Percentiles rank a stretch among this genome's conserved stretches.
phyloP scores from a whole-genome alignment of 2,113 vertebrate genomes.

The Geothlypis trichas region DNA sequence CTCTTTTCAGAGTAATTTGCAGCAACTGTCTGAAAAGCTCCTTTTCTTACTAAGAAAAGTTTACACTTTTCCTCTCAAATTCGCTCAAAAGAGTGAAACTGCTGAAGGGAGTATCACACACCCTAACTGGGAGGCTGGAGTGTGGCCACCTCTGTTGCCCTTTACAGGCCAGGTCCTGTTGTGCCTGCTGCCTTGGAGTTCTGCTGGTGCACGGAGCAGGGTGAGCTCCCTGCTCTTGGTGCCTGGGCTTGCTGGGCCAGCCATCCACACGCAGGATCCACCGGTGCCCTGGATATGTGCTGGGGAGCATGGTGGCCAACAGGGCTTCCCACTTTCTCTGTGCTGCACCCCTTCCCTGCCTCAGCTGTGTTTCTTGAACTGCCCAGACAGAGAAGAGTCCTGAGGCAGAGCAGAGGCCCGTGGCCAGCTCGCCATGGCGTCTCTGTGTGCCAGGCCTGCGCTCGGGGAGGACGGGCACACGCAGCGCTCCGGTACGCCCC shows the following conservation, averaged over 20 bases:
- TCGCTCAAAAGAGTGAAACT: not conserved
- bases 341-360: accelerated
- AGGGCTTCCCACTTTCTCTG: accelerated
- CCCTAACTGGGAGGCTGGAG: not conserved
- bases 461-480: accelerated
- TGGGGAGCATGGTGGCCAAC: accelerated
- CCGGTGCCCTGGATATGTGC: accelerated
- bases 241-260: accelerated
- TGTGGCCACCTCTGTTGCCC: not conserved
- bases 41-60: not conserved
- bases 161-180: accelerated
- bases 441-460: accelerated
- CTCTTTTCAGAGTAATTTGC: not conserved
- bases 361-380: accelerated
- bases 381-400: not conserved
- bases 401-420: accelerated
- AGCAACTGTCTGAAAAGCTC: not conserved
- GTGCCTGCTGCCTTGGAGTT: not conserved
- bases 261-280: accelerated
- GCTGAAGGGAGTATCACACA: not conserved
- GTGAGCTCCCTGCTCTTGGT: accelerated
- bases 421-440: accelerated
- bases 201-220: accelerated
- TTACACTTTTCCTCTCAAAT: not conserved
- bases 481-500: accelerated